A percentile compares a stretch with the other conserved stretches of the same genome.
Evolutionary conservation across 2,113 vertebrate genomes (phyloP).

Genomic region (Passerina amoena): DNA sequence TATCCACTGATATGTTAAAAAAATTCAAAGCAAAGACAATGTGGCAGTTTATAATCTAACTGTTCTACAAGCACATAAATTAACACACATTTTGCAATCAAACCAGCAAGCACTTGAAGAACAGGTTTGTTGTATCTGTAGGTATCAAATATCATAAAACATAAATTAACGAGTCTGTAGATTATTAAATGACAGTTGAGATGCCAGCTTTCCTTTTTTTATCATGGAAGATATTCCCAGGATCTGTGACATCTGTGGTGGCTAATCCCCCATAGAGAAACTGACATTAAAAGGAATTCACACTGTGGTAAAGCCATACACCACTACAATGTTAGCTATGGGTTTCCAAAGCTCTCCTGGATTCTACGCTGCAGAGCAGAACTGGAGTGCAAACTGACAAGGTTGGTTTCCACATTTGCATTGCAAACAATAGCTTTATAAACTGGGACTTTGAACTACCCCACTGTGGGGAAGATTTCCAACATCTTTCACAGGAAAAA

Average conservation of each 20-base stretch:
- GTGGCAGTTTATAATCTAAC: conserved; percentile 5
- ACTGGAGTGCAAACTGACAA: conserved; percentile 8
- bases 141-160: conserved; percentile 58
- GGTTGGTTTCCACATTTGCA: conserved; percentile 12
- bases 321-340: conserved; percentile 64
- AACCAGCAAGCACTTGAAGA: conserved; percentile 13
- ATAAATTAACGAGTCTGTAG: conserved; percentile 54
- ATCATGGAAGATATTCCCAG: conserved; percentile 76
- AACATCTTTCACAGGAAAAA: neutral
- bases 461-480: neutral
- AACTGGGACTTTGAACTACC: neutral
- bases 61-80: conserved; percentile 41
- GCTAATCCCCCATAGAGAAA: conserved; percentile 73
- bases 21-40: neutral
- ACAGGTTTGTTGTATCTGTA: conserved; percentile 28
- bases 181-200: conserved; percentile 66
- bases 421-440: conserved; percentile 20
- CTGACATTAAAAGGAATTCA: conserved; percentile 75
- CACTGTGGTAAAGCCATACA: conserved; percentile 71
- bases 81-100: conserved; percentile 22
- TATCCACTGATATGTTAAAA: neutral
- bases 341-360: conserved; percentile 66
- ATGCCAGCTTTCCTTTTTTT: conserved; percentile 71
- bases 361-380: neutral
- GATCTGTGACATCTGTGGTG: conserved; percentile 78